These are phyloP conservation scores for Frankliniella intonsa DNA, from an alignment of 2,888 invertebrate species.

Conservation along the genomic window DNA sequence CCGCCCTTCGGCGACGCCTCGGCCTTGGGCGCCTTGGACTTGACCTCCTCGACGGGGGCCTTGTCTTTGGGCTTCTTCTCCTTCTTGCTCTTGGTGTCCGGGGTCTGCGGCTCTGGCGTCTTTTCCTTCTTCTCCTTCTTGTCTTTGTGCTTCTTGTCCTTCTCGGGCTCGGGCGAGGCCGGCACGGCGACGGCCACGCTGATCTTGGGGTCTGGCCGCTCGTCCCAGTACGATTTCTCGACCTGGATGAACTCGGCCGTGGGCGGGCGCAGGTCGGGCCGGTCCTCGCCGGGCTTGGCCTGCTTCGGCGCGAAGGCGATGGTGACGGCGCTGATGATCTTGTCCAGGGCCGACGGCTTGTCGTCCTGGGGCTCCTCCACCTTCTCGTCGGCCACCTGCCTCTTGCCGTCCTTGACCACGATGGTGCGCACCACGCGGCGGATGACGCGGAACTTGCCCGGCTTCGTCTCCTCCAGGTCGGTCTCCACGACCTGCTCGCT, in stretches of 20 bases:
- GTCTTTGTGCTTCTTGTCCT: neutral
- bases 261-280: neutral
- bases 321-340: conserved; percentile 9
- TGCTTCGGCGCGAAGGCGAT: neutral
- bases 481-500: neutral
- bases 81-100: neutral
- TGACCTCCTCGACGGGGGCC: neutral
- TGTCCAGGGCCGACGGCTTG: conserved; percentile 7
- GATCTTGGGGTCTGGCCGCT: conserved; percentile 1
- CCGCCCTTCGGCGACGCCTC: neutral
- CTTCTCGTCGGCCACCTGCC: conserved; percentile 14
- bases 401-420: conserved; percentile 8
- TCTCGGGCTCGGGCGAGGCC: neutral
- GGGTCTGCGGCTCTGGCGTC: neutral
- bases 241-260: conserved; percentile 12
- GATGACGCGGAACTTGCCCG: conserved; percentile 18
- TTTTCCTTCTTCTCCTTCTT: neutral
- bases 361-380: conserved; percentile 10
- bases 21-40: conserved; percentile 2
- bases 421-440: neutral
- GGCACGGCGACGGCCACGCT: neutral
- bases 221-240: conserved; percentile 6
- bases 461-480: conserved; percentile 9
- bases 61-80: neutral
- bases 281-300: neutral